Evolutionary conservation across 2,113 vertebrate genomes (phyloP), one percentile per base, ranked within the genome.

Genomic region (Nesospiza acunhae): DNA sequence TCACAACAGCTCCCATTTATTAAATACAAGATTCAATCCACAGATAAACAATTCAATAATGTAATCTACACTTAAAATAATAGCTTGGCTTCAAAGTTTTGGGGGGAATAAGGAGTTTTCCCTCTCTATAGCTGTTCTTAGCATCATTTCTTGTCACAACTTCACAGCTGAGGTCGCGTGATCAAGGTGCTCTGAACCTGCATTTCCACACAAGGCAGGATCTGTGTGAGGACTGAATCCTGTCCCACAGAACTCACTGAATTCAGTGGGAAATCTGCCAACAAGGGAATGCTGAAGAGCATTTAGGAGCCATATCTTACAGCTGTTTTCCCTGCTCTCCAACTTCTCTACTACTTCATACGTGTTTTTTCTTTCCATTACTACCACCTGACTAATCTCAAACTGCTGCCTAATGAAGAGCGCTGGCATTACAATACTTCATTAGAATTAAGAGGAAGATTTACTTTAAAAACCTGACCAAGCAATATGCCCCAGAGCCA

Each of bases 391-490:
- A 95, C 82, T 92, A 93, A 93, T 89, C 72, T 33, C 92, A 80
- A 94, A 94, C 47, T 95, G 83, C 72, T 92, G 92, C 94, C 68
- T 96, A 92, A 95, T 80, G 76, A 91, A 88, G 85, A 94, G 68
- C 33, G 53, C 55, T 73, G 56, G 90, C 76, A 94, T 86, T 91
- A 90, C 39, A 96, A 68, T 49, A 90, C 69, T 92, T 89, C 92
- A 96, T 87, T 93, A 94, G 75, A 97, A 94, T 92, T 90, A 95
- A 91, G 72, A 80, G 72, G 82, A 88, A 92, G 82, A 96, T 90
- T 83, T 96, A 95, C 63, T 93, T 88, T 63, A 39, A 81, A 88
- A 94, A 89, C 70, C 52, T 68, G 80, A 78, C 93, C 73, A 3
- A 90, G 60, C 83, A 84, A 55, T 66, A 81, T 15, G 64, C 56